Evolutionary conservation across 2,888 invertebrate species (phyloP).

Genomic region (Nephrotoma guestfalica): DNA sequence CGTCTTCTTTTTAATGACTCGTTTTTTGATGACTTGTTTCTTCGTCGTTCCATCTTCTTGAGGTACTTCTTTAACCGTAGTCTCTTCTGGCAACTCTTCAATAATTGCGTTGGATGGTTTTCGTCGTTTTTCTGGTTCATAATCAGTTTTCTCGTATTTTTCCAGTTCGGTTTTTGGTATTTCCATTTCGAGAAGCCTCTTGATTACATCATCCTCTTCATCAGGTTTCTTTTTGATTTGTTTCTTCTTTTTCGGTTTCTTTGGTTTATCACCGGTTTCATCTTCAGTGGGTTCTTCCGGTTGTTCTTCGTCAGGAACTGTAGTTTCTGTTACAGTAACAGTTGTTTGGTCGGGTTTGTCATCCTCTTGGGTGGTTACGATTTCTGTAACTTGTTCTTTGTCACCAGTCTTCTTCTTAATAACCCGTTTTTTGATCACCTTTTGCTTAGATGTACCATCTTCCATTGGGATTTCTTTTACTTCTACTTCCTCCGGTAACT

Average conservation of each 20-base stretch:
- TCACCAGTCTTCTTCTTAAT: constrained; percentile 20
- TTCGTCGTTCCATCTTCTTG: constrained; percentile 17
- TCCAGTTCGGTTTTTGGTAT: constrained; percentile 20
- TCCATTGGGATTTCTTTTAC: constrained; percentile 16
- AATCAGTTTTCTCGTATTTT: constrained; percentile 17
- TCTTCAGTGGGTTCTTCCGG: constrained; percentile 18
- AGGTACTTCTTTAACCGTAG: constrained; percentile 16
- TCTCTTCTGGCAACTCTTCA: constrained; percentile 27
- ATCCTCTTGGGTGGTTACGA: constrained; percentile 15
- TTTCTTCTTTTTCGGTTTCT: constrained; percentile 18
- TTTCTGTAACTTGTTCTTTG: constrained; percentile 17
- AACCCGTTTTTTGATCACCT: constrained; percentile 22
- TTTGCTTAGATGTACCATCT: constrained; percentile 18
- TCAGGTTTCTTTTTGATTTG: constrained; percentile 15
- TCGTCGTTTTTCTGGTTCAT: constrained; percentile 5
- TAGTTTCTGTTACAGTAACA: constrained; percentile 15
- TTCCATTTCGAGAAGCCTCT: constrained; percentile 20
- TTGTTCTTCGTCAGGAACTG: constrained; percentile 21
- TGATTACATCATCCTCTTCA: constrained; percentile 16
- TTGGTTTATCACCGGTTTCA: constrained; percentile 18
- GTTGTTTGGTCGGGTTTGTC: constrained; percentile 17
- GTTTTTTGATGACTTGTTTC: constrained; percentile 21
- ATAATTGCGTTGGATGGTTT: constrained; percentile 12
- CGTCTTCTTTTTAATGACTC: constrained; percentile 22
- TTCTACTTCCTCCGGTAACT: constrained; percentile 20